These are phyloP conservation scores for Thereva nobilitata DNA, from an alignment of 2,888 invertebrate genomes.

Conservation along the genomic window DNA sequence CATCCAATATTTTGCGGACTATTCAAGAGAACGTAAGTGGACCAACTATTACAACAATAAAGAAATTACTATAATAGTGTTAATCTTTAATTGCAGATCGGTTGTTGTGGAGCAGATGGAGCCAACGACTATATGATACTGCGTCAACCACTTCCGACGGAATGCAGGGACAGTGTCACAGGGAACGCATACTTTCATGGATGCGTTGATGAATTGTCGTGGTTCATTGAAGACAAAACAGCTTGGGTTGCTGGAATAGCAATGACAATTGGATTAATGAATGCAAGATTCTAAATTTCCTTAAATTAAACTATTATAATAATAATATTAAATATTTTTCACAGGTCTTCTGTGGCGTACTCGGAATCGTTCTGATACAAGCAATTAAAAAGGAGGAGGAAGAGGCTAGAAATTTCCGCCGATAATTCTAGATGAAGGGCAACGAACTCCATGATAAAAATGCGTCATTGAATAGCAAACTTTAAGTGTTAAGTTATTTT, in stretches of 20 bases:
- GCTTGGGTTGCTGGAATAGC: conserved; percentile 83
- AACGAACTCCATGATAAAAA: too few relatives aligned
- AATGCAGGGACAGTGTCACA: conserved; percentile 84
- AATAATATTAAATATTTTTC: conserved; percentile 32
- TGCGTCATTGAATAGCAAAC: too few relatives aligned
- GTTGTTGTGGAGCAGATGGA: conserved; percentile 88
- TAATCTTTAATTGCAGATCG: conserved; percentile 64
- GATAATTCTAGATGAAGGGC: conserved; percentile 45
- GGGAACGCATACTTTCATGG: conserved; percentile 89
- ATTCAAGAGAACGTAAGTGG: conserved; percentile 81
- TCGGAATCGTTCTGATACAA: conserved; percentile 71
- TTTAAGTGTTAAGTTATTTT: too few relatives aligned
- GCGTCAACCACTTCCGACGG: conserved; percentile 78
- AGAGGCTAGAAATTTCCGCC: conserved; percentile 62
- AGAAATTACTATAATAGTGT: not conserved
- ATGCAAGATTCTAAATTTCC: conserved; percentile 64
- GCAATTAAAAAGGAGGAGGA: conserved; percentile 78
- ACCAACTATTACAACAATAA: not conserved
- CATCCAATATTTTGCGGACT: conserved; percentile 70
- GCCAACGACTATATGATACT: conserved; percentile 79
- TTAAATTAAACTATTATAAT: not conserved
- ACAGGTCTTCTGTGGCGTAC: conserved; percentile 71
- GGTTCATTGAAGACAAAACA: conserved; percentile 82
- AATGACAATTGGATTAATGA: conserved; percentile 74
- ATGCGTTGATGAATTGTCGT: conserved; percentile 85